Evolutionary conservation across 2,888 invertebrate species (phyloP), one percentile per base, ranked within the genome.

Genomic region (Ormyrus pomaceus): DNA sequence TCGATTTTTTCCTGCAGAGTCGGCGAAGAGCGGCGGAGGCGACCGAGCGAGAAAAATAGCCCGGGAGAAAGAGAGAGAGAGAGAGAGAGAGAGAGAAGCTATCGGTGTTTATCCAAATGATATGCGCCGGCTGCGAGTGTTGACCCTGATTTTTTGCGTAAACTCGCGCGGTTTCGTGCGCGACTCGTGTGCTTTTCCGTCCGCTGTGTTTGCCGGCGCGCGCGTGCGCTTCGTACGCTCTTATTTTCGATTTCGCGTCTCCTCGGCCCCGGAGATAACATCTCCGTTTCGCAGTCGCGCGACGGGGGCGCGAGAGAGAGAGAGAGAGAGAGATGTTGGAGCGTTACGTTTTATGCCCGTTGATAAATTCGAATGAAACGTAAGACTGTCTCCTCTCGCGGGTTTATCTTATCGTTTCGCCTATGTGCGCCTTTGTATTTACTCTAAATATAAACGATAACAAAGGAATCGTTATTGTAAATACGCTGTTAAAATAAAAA

Each of bases 91-190:
- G 55, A 55, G 64, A 61, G 58, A 50, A 76, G 64, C 83, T 86
- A 85, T 86, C 83, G 76, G 77, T 84, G 83, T 86, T 87, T 86
- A 85, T 86, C 85, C 85, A 84, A 85, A 85, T 80, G 85, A 85
- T 84, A 85, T 84, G 83, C 84, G 82, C 74, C 19, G 19, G 79
- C 79, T 53, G 61, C 83, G 86, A 86, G 81, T 86, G 84, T 87
- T 86, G 85, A 87, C 84, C 86, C 84, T 86, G 84, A 82, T 80
- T 87, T 75, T 80, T 80, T 86, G 84, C 83, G 83, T 83, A 86
- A 86, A 85, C 80, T 80, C 78, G 58, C 77, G 82, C 65, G 19
- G 19, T 19, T 19, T 19, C 19, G 19, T 19, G 19, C 19, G 19
- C 19, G 77, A 68, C 58, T 70, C 51, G 7, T 53, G 11, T 56